phyloP scores from a whole-genome alignment of 2,113 vertebrate genomes.

The Rhizomys pruinosus region DNA sequence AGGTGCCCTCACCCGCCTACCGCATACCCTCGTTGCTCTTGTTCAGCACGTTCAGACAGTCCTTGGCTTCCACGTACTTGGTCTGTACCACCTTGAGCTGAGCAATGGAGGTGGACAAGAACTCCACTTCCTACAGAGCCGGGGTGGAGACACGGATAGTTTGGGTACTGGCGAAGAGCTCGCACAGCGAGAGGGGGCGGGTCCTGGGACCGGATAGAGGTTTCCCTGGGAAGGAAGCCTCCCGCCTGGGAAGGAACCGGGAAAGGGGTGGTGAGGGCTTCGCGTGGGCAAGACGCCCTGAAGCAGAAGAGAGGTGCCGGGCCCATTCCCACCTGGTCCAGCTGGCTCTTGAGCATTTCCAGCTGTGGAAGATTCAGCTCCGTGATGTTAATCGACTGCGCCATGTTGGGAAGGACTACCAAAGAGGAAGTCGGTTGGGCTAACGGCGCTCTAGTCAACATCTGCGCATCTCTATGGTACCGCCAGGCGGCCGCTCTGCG shows the following conservation, averaged over 20 bases:
- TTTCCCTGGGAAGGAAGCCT: not conserved
- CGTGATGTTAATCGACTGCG: constrained; percentile 91
- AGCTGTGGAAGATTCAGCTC: constrained; percentile 93
- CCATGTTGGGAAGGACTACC: constrained; percentile 87
- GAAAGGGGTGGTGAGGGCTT: not conserved
- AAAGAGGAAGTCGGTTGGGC: not conserved
- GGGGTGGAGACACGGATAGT: not conserved
- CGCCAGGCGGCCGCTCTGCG: not conserved
- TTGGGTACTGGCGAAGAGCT: rapidly evolving
- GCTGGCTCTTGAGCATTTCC: constrained; percentile 93
- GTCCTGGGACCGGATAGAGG: not conserved
- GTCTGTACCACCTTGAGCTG: constrained; percentile 96
- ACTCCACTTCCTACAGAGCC: constrained; percentile 92
- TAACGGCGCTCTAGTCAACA: constrained; percentile 60
- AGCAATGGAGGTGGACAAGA: constrained; percentile 93
- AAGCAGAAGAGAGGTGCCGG: not conserved
- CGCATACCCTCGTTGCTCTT: constrained; percentile 91
- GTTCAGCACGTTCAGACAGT: constrained; percentile 92
- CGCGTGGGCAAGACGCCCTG: not conserved
- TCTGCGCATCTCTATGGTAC: constrained; percentile 55
- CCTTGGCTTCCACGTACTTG: constrained; percentile 96
- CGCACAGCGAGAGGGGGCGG: not conserved
- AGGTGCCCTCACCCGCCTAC: not conserved
- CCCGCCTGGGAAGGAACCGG: not conserved
- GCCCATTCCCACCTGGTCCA: constrained; percentile 89